Base-by-base conservation (phyloP, 2,888 invertebrate genomes). In the Leistus spinibarbis region DNA sequence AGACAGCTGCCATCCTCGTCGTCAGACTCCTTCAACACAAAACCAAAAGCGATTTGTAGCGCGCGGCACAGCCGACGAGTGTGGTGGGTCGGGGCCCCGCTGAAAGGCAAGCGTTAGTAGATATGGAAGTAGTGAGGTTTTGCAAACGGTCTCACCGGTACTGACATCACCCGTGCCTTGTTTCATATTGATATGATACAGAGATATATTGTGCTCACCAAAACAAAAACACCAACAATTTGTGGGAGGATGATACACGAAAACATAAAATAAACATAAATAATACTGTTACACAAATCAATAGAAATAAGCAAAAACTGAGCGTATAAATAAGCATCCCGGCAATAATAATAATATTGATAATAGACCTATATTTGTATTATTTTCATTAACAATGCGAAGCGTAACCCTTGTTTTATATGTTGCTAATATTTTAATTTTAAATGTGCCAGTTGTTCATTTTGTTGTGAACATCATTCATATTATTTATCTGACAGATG, bases 1-100 rank as follows among this genome's bases (percentile, higher is more conserved):
- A 81, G 79, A 79, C 82, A 81, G 80, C 81, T 82, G 82, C 81
- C 81, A 77, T 82, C 82, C 80, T 82, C 82, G 82, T 82, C 73
- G 67, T 73, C 73, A 73, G 73, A 67, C 62, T 73, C 82, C 82
- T 80, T 82, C 82, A 84, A 82, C 82, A 84, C 81, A 83, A 81
- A 83, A 75, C 75, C 75, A 75, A 73, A 73, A 75, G 75, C 75
- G 24, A 75, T 68, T 75, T 69, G 69, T 69, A 75, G 64, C 75
- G 60, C 62, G 73, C 64, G 66, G 66, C 57, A 71, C 71, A 71
- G 71, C 64, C 54, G 64, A n/a, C 22, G 20, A 27, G 23, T 64
- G 23, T 64, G 64, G 64, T 22, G n/a, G 27, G 13, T 64, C 27
- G 16, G 64, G 16, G 23, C 64, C 56, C 73, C 67, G 62, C 73